Conservation (phyloP, 2,113 vertebrate species). For the Podiceps cristatus region DNA sequence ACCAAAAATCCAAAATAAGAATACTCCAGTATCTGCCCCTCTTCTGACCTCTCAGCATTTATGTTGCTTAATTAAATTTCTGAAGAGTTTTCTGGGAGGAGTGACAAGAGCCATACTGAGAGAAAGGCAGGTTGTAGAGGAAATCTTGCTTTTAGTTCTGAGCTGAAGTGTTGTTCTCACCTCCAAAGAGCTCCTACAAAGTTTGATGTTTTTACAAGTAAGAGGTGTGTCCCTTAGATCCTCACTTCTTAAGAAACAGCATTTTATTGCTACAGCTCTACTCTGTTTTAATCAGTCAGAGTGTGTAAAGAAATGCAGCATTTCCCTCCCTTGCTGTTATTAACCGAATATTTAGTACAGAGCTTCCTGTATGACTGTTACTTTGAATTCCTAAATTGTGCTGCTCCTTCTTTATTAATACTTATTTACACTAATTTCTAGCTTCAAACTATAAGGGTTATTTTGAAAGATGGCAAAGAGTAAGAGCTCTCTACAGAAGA, state of each 20-base stretch:
- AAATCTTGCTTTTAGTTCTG: not conserved
- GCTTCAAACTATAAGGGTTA: not conserved
- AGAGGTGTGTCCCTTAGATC: not conserved
- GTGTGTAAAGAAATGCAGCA: not conserved
- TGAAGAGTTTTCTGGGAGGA: constrained; percentile 5
- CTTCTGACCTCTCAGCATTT: not conserved
- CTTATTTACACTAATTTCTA: not conserved
- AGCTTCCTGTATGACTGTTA: not conserved
- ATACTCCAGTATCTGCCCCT: not conserved
- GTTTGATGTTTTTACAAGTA: not conserved
- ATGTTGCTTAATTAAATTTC: constrained; percentile 22
- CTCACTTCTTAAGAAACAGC: not conserved
- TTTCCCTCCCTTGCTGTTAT: not conserved
- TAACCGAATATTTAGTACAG: not conserved
- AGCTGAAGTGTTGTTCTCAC: not conserved
- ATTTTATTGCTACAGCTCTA: not conserved
- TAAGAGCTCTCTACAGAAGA: not conserved
- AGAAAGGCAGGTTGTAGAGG: not conserved
- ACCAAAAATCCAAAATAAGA: not conserved
- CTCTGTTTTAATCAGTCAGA: not conserved
- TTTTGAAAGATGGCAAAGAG: not conserved
- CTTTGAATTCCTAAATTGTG: not conserved
- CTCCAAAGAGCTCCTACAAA: not conserved
- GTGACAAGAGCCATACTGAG: not conserved
- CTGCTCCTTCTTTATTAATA: constrained; percentile 12